phyloP scores from a whole-genome alignment of 1,140 invertebrate species.

The Bombus turneri region DNA sequence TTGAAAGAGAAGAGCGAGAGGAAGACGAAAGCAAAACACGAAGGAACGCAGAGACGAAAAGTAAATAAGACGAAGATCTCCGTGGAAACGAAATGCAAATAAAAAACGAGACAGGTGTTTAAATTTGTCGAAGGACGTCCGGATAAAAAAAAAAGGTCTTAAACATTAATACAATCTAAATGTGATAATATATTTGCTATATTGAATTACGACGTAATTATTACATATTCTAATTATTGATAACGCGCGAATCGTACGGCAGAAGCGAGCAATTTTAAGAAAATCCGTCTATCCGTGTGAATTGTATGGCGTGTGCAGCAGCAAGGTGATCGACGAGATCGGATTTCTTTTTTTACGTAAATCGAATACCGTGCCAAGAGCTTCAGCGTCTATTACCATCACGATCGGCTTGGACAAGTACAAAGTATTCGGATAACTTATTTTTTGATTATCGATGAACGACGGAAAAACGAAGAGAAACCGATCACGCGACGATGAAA shows the following conservation, averaged over 20 bases:
- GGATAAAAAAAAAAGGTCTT: slow-evolving; percentile 67
- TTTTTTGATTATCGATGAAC: slow-evolving; percentile 45
- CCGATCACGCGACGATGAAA: slow-evolving; percentile 34
- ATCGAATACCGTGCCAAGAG: background rate
- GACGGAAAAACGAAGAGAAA: background rate
- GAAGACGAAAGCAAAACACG: too few relatives aligned
- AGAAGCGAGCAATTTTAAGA: slow-evolving; percentile 56
- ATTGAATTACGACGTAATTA: slow-evolving; percentile 75
- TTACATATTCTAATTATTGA: slow-evolving; percentile 71
- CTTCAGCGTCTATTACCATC: slow-evolving; percentile 26
- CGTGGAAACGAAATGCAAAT: background rate
- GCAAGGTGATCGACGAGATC: slow-evolving; percentile 30
- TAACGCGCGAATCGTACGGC: slow-evolving; percentile 57
- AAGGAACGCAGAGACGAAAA: too few relatives aligned
- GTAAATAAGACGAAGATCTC: too few relatives aligned
- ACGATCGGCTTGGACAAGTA: slow-evolving; percentile 45
- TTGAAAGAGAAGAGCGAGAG: too few relatives aligned
- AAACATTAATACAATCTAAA: slow-evolving; percentile 83
- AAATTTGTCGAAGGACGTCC: slow-evolving; percentile 49
- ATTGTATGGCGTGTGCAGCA: background rate
- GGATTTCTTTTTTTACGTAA: background rate
- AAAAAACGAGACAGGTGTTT: background rate
- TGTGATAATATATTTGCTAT: slow-evolving; percentile 83
- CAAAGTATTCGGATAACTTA: slow-evolving; percentile 53
- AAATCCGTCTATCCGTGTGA: slow-evolving; percentile 45